Percentiles rank a stretch among this genome's conserved stretches.
These are phyloP conservation scores for Tinea trinotella DNA, from an alignment of 2,888 invertebrate genomes.

Conservation along the genomic window DNA sequence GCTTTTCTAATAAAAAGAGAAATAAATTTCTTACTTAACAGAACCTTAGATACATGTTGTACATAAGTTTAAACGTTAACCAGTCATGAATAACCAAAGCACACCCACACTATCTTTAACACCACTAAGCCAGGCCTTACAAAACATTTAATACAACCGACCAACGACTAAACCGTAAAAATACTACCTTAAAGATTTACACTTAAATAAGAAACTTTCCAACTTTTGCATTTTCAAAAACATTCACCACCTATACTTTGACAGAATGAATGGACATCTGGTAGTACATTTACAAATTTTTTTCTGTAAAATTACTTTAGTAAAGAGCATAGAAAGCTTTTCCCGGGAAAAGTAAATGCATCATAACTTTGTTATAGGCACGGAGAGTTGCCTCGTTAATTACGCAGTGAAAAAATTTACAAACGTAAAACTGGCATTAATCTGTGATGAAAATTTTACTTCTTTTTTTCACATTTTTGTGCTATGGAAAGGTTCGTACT, in stretches of 20 bases:
- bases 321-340: constrained; percentile 54
- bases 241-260: not conserved
- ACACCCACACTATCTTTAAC: constrained; percentile 51
- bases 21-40: not conserved
- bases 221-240: not conserved
- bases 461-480: constrained; percentile 34
- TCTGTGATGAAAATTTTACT: constrained; percentile 30
- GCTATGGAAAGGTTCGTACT: constrained; percentile 38
- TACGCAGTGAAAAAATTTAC: constrained; percentile 44
- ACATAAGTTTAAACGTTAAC: constrained; percentile 39
- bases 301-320: not conserved
- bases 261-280: constrained; percentile 6
- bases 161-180: constrained; percentile 46
- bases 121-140: constrained; percentile 37
- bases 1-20: constrained; percentile 4
- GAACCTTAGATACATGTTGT: constrained; percentile 21
- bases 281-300: not conserved
- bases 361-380: constrained; percentile 55
- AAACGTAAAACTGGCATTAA: constrained; percentile 51
- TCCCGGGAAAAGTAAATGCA: constrained; percentile 42
- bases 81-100: constrained; percentile 55
- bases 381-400: constrained; percentile 60
- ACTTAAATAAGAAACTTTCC: constrained; percentile 25
- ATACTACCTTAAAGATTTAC: constrained; percentile 44
- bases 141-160: constrained; percentile 38